These are phyloP conservation scores for Leucoraja erinaceus DNA, from an alignment of 2,113 vertebrate species.

Conservation along the genomic window DNA sequence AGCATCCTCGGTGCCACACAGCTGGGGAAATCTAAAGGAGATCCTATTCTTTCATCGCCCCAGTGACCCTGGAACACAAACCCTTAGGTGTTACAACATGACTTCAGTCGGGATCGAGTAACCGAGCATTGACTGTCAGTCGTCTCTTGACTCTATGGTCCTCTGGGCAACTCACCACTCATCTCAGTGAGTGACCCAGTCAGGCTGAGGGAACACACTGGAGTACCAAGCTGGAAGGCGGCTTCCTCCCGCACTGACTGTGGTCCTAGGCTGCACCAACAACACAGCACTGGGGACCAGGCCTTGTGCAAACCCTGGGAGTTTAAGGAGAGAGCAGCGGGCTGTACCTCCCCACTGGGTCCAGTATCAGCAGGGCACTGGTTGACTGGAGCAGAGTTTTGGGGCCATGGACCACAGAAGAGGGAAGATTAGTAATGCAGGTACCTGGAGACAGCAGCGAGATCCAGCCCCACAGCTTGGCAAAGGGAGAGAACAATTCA, in stretches of 20 bases:
- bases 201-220: neutral
- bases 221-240: neutral
- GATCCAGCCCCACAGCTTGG: neutral
- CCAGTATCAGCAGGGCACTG: neutral
- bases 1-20: too few relatives aligned
- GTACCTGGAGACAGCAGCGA: constrained; percentile 2
- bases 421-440: neutral
- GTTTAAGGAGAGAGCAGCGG: neutral
- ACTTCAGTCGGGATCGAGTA: neutral
- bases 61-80: too few relatives aligned
- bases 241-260: neutral
- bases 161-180: neutral
- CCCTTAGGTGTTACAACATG: too few relatives aligned
- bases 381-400: neutral
- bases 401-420: neutral
- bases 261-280: neutral
- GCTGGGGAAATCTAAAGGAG: too few relatives aligned
- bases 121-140: neutral
- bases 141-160: neutral
- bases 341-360: neutral
- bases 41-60: too few relatives aligned
- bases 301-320: too few relatives aligned
- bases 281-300: neutral
- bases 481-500: neutral
- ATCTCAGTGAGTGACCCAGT: neutral